Conservation (phyloP, 2,113 vertebrate genomes). For the Antechinus stuartii region DNA sequence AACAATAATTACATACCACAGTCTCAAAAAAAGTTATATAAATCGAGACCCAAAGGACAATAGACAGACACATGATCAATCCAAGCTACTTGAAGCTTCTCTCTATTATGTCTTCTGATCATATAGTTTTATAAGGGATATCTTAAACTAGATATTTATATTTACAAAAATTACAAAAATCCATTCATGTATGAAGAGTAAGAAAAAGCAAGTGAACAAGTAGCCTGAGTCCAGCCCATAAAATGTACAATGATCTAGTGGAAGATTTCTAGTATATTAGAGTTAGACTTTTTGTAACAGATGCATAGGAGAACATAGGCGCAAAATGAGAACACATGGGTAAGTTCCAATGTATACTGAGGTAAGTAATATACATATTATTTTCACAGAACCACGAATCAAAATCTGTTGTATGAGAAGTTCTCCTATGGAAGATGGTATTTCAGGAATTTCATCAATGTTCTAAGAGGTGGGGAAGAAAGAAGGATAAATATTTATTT, state of each 20-base stretch:
- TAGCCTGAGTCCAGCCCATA: not conserved
- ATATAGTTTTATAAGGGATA: not conserved
- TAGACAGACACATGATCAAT: not conserved
- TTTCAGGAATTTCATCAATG: not conserved
- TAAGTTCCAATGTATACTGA: not conserved
- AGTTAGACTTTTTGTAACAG: not conserved
- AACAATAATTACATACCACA: not conserved
- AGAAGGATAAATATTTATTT: too few species aligned
- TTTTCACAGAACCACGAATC: not conserved
- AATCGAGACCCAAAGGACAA: not conserved
- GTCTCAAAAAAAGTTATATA: not conserved
- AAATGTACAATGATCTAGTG: not conserved
- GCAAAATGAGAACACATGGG: not conserved
- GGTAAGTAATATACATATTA: not conserved
- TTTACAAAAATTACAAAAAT: not conserved
- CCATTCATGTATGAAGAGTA: not conserved
- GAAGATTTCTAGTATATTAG: not conserved
- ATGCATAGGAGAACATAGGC: not conserved
- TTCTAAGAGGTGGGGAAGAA: not conserved
- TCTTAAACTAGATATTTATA: not conserved
- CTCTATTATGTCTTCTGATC: not conserved
- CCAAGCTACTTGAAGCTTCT: not conserved
- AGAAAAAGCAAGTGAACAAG: not conserved
- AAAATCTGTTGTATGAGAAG: not conserved
- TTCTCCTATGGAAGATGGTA: not conserved